Base-by-base conservation (phyloP, 2,113 vertebrate species). In the Sporophila hypoxantha region DNA sequence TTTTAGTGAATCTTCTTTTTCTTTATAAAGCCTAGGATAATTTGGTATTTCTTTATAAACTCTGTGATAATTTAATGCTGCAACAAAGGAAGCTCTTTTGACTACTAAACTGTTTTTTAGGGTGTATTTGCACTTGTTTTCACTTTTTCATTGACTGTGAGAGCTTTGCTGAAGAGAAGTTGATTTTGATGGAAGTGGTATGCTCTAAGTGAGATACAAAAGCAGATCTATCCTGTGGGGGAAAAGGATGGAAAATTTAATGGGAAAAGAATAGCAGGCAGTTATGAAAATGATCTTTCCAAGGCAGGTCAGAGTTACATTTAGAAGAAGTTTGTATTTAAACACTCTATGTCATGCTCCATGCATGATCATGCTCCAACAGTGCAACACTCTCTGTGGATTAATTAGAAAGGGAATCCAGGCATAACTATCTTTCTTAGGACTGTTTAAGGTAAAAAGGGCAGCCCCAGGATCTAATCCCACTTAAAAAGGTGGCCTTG, bases 311-410 rank as follows among this genome's bases (percentile, higher is more conserved):
- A 81, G 37, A 77, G 18, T 34, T 34, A 36, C 23, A 22, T 42
- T 74, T 62, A 41, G 19, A 66, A 26, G 57, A 10, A 29, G 9
- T 4, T 46, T 74, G 10, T n/a, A 29, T 39, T 47, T 50, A 34
- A 61, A 37, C 1, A 2, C 11, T 57, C 8, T 22, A 1, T 34
- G 52, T 39, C 1, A 0, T 41, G n/a, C 26, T n/a, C n/a, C n/a
- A n/a, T n/a, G n/a, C n/a, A n/a, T n/a, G 46, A 32, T 76, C 42
- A 29, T 27, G 23, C 4, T 71, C 0, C 29, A 76, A 81, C 49
- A 60, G 23, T 62, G 42, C 27, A 20, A 36, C 21, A 5, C 26
- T 76, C 41, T n/a, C 34, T 71, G 36, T 42, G 59, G 20, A 57
- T 77, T 70, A 44, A 53, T 81, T 66, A 44, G 49, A 44, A 79